phyloP scores from a whole-genome alignment of 2,888 invertebrate species.

The Shargacucullia verbasci region DNA sequence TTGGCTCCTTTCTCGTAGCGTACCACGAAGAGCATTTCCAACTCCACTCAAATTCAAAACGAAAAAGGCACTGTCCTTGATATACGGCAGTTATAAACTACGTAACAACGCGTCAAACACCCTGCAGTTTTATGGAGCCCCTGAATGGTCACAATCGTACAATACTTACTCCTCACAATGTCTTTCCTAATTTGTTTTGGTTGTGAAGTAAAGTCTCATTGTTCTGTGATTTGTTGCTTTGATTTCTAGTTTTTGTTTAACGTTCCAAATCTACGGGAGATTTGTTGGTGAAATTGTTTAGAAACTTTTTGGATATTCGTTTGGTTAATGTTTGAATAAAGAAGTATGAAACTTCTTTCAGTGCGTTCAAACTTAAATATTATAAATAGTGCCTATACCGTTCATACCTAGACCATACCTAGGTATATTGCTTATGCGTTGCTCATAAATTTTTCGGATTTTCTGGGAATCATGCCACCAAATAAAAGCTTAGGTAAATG shows the following conservation, averaged over 20 bases:
- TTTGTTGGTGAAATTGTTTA: slow-evolving; percentile 47
- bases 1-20: neutral
- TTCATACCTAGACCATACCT: too few species aligned
- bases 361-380: too few species aligned
- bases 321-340: neutral
- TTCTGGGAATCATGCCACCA: too few species aligned
- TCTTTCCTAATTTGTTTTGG: slow-evolving; percentile 86
- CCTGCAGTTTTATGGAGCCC: slow-evolving; percentile 74
- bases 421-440: too few species aligned
- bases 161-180: slow-evolving; percentile 60
- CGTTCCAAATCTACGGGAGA: slow-evolving; percentile 60
- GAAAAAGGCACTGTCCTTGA: slow-evolving; percentile 5
- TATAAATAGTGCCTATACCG: too few species aligned
- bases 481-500: too few species aligned
- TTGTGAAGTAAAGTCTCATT: slow-evolving; percentile 77
- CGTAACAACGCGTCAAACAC: slow-evolving; percentile 10
- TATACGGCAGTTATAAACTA: too few species aligned
- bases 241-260: slow-evolving; percentile 63
- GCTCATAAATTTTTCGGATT: too few species aligned
- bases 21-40: neutral
- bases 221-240: slow-evolving; percentile 77
- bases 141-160: slow-evolving; percentile 79
- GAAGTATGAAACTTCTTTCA: neutral
- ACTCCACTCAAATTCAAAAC: neutral
- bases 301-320: slow-evolving; percentile 11